Base-by-base conservation (phyloP, 1,140 invertebrate species). In the Phenacoccus solenopsis region DNA sequence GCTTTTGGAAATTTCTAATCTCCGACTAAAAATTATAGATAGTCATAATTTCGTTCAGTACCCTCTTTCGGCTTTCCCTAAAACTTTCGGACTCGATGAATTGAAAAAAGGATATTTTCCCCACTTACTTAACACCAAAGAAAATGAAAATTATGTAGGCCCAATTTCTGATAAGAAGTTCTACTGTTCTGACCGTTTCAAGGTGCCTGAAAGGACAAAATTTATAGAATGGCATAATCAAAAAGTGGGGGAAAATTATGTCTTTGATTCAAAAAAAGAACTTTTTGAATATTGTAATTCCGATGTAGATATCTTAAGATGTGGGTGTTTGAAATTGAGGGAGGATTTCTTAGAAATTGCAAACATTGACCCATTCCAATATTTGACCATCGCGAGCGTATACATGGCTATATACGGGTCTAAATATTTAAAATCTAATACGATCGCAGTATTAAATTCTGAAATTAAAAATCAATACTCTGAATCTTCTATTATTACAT, bases 21-120 rank as follows among this genome's bases (percentile, higher is more conserved):
- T 61, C 5, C 9, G 57, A 61, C 16, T 67, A 27, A 67, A 67
- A 67, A 67, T 67, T n/a, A 22, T 67, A 24, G 64, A 28, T n/a
- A 67, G 64, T 28, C 7, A 25, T 67, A 67, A 67, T 67, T 67
- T 24, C 28, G 27, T 67, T 27, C 21, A 67, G 16, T 20, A 25
- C 9, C 21, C 64, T 28, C 27, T 67, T 21, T 16, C 21, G 7
- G 27, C 21, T 24, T 67, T 67, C 27, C 27, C 64, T 16, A 67
- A 67, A 67, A 67, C 64, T 24, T 67, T 67, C 28, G 64, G 64
- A 67, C 28, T 67, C 7, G 28, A 57, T 16, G 64, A 71, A 64
- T 28, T 32, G 32, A 71, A 71, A 32, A 71, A 71, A 49, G 70
- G 70, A 16, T 71, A 71, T 61, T 71, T 71, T 25, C 70, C 57